Evolutionary conservation across 2,797 vertebrate genomes (phyloP), one percentile per base, ranked within the genome.

Genomic region (Gymnothorax javanicus): DNA sequence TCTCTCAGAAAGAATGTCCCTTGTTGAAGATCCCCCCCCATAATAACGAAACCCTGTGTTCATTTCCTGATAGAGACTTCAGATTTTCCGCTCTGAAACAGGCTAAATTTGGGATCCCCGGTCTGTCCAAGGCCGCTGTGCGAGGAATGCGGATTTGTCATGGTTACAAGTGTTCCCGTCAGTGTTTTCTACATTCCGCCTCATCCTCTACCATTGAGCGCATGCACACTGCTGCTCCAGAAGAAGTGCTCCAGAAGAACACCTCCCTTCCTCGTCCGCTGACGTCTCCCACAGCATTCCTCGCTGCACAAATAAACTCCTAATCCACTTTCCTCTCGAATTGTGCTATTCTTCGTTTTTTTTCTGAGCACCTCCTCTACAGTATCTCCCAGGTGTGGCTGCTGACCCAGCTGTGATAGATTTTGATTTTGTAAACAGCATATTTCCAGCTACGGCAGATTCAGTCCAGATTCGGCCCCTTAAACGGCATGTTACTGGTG

Each of bases 71-170:
- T 94, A 89, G 91, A 93, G 88, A 85, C 59, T 67, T 86, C 85
- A 94, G 90, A 95, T 93, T 93, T 95, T 94, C 91, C 92, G 93
- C 94, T 83, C 84, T 91, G 88, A 89, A 87, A 73, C 91, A 88
- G 84, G 91, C 94, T 95, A 95, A 94, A 94, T 96, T 94, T 95
- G 93, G 94, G 93, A 89, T 91, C 92, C 89, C 87, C 91, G 89
- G 87, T 71, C 84, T 92, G 91, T 90, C 90, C 85, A 85, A 90
- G 86, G 89, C 88, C 89, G 82, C 89, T 87, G 87, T 91, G 90
- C 92, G 86, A 95, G 94, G 93, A 95, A 95, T 94, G 94, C 85
- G 91, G 86, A 90, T 90, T 94, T 96, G 93, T 91, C 91, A 93
- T 94, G 90, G 92, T 94, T 93, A 86, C 85, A 83, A 88, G 86